These are phyloP conservation scores for Darevskia nairensis DNA, from an alignment of 2,797 vertebrate species.

Conservation along the genomic window DNA sequence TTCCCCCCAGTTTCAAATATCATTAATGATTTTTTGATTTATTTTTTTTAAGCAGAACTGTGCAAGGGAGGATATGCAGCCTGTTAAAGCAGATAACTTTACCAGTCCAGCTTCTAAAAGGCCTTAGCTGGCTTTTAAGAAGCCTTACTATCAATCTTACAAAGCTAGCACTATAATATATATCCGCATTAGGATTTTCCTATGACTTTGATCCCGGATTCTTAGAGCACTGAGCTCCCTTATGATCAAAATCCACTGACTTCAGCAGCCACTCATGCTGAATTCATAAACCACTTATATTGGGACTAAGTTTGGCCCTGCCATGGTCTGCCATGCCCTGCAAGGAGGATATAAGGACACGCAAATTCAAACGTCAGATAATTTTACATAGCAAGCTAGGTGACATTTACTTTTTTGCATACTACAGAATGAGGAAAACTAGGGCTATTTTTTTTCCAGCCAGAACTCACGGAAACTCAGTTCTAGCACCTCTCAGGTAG, in stretches of 20 bases:
- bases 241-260: constrained; percentile 16
- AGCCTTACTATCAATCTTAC: constrained; percentile 69
- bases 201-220: constrained; percentile 68
- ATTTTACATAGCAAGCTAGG: neutral
- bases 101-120: constrained; percentile 63
- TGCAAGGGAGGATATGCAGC: constrained; percentile 33
- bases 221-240: constrained; percentile 40
- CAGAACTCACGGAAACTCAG: no score
- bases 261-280: constrained; percentile 39
- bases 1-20: constrained; percentile 63
- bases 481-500: no score
- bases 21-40: constrained; percentile 59
- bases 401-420: neutral
- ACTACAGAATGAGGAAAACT: neutral
- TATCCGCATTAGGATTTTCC: constrained; percentile 56
- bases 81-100: constrained; percentile 72
- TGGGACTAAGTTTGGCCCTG: constrained; percentile 38
- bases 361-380: constrained; percentile 12
- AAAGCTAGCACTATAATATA: constrained; percentile 61
- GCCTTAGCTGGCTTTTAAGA: constrained; percentile 68
- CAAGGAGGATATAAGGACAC: constrained; percentile 19
- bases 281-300: constrained; percentile 35
- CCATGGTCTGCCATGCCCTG: constrained; percentile 48
- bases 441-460: no score
- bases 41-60: constrained; percentile 43